Conservation (phyloP, 2,888 invertebrate genomes). For the Dicyrtomina minuta region DNA sequence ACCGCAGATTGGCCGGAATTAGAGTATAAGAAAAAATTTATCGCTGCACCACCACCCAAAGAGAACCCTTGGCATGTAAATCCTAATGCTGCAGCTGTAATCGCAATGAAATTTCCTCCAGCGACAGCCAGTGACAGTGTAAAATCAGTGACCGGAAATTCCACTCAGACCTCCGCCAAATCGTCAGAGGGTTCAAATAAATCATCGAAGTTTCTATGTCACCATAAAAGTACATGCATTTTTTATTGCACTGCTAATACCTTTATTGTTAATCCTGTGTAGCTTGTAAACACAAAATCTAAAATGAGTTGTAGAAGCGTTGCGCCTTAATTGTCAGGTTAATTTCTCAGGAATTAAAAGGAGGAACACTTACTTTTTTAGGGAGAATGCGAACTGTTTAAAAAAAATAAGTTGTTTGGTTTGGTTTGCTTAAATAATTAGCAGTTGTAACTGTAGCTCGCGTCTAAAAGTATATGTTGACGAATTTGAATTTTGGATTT, state of each 20-base stretch:
- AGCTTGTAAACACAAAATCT: too few relatives aligned
- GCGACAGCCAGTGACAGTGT: constrained; percentile 40
- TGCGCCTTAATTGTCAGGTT: too few relatives aligned
- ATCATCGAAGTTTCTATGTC: not conserved
- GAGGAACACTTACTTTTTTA: too few relatives aligned
- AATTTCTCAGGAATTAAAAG: too few relatives aligned
- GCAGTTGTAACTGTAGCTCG: not conserved
- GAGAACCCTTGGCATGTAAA: constrained; percentile 78
- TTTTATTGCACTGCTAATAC: too few relatives aligned
- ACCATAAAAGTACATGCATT: too few relatives aligned
- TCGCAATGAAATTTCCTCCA: constrained; percentile 52
- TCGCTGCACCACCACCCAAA: constrained; percentile 86
- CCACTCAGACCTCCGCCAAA: not conserved
- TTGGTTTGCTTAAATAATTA: not conserved
- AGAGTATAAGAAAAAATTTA: constrained; percentile 64
- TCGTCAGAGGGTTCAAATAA: not conserved
- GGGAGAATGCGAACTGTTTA: too few relatives aligned
- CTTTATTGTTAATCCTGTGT: too few relatives aligned
- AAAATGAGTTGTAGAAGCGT: too few relatives aligned
- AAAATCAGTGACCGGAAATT: constrained; percentile 10
- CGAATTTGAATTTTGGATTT: constrained; percentile 4
- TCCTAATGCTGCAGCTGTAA: constrained; percentile 56
- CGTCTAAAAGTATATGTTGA: not conserved
- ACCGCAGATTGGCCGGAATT: constrained; percentile 23
- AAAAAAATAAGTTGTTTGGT: too few relatives aligned